Percentiles rank a stretch among this genome's conserved stretches.
Evolutionary conservation across 2,113 vertebrate genomes (phyloP).

Genomic region (Chrysemys picta): DNA sequence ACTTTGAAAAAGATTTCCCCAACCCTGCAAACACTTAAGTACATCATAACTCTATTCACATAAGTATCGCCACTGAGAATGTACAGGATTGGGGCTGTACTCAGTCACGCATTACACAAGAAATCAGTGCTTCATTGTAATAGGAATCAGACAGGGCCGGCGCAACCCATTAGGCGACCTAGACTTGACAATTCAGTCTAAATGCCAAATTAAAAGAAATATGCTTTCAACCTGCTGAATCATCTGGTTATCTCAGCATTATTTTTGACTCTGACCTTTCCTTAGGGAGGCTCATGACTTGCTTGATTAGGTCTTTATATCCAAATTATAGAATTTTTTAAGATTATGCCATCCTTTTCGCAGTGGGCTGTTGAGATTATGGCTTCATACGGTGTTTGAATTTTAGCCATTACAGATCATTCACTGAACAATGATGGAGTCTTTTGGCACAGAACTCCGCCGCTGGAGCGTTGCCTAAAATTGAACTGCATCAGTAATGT

Average conservation of each 20-base stretch:
- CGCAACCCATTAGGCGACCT: no score
- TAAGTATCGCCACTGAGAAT: not conserved
- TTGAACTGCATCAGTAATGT: not conserved
- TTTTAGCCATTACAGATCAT: not conserved
- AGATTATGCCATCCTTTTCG: not conserved
- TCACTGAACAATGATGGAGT: not conserved
- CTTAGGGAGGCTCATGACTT: constrained; percentile 27
- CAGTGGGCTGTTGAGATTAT: constrained; percentile 26
- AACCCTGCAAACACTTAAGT: not conserved
- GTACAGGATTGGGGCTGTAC: not conserved
- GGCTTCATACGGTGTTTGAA: not conserved
- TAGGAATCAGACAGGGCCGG: not conserved
- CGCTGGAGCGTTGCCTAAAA: not conserved
- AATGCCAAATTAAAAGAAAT: constrained; percentile 56
- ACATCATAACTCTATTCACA: not conserved
- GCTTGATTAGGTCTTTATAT: constrained; percentile 31
- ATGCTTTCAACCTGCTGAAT: not conserved
- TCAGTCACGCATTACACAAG: not conserved
- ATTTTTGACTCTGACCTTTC: constrained; percentile 41
- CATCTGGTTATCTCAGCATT: constrained; percentile 47
- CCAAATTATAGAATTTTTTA: constrained; percentile 13
- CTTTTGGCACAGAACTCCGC: not conserved
- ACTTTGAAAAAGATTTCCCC: not conserved
- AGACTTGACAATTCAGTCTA: constrained; percentile 15
- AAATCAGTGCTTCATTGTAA: no score